Conservation (phyloP, 2,888 invertebrate species). For the Melangyna quadrimaculata region DNA sequence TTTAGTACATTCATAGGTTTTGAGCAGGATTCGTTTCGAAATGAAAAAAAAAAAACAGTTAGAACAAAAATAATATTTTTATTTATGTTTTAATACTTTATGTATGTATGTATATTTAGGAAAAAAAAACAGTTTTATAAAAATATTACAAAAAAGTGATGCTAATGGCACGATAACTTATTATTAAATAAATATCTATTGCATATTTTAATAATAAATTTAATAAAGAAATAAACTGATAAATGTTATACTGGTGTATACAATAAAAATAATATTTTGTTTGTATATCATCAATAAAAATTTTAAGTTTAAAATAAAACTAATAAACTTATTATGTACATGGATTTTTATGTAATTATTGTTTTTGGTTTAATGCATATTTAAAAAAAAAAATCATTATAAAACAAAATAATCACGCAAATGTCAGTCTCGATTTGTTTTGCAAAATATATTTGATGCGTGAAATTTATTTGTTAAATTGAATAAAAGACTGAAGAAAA, state of each 20-base stretch:
- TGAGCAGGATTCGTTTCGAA: slow-evolving; percentile 18
- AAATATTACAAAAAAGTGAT: background rate
- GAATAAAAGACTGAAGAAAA: slow-evolving; percentile 12
- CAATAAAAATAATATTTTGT: slow-evolving; percentile 2
- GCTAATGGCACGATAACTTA: slow-evolving; percentile 54
- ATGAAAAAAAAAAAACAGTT: background rate
- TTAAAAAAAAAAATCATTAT: slow-evolving; percentile 7
- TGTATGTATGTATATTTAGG: background rate
- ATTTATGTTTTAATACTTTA: background rate
- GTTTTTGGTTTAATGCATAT: slow-evolving; percentile 54
- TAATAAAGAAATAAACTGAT: background rate
- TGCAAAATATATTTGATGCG: slow-evolving; percentile 43
- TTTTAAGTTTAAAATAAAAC: background rate
- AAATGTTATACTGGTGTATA: background rate
- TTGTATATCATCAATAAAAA: background rate
- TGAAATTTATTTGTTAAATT: slow-evolving; percentile 2
- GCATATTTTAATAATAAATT: slow-evolving; percentile 26
- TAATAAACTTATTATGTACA: slow-evolving; percentile 31
- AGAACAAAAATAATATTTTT: slow-evolving; percentile 34
- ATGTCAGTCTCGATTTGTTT: slow-evolving; percentile 56
- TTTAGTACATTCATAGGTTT: slow-evolving; percentile 64
- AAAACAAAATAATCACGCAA: slow-evolving; percentile 28
- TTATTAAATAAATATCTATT: slow-evolving; percentile 52
- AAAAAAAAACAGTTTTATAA: background rate
- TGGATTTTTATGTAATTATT: slow-evolving; percentile 15